Evolutionary conservation across 2,113 vertebrate genomes (phyloP), one percentile per base, ranked within the genome.

Genomic region (Rhagologus leucostigma): DNA sequence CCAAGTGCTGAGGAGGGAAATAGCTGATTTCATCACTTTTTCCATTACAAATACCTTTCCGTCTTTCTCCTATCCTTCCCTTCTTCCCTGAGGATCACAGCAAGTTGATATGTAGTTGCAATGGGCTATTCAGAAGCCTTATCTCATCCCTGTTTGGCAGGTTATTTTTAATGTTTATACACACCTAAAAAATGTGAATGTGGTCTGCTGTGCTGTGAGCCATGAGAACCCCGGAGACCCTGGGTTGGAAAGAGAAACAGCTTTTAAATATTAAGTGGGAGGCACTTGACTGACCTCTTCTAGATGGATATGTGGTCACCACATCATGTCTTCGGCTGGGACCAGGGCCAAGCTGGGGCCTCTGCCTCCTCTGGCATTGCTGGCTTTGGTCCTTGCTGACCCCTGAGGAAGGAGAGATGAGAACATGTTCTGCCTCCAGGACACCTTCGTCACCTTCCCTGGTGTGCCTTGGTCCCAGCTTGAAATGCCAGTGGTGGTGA

Each of bases 181-280:
- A 39, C 75, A 52, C 67, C 73, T 85, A 22, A 90, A 96, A 91
- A 91, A 93, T 70, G 46, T 21, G 75, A 73, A 83, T 94, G 87
- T 77, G 91, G 46, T 83, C 57, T 69, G 74, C 67, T 88, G 55
- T 77, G 55, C 81, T 91, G 67, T 35, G 42, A 96, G 91, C 75
- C 69, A 39, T 19, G 13, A 91, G 71, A 42, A 85, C 93, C 69
- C 74, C 70, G 63, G 95, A 88, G 89, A 90, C 55, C 16, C 1
- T 1, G 84, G 59, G 39, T 3, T 89, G 81, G 79, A 94, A 93
- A 90, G 91, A 90, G 89, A 96, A 96, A 85, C 87, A 91, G 71
- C 87, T 96, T 96, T 95, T 88, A 91, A 89, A 95, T 83, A 93
- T 93, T 77, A 86, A 89, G 81, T 80, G 84, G 78, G 67, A 95